These are phyloP conservation scores for Lacanobia oleracea DNA, from an alignment of 2,888 invertebrate species.

Conservation along the genomic window DNA sequence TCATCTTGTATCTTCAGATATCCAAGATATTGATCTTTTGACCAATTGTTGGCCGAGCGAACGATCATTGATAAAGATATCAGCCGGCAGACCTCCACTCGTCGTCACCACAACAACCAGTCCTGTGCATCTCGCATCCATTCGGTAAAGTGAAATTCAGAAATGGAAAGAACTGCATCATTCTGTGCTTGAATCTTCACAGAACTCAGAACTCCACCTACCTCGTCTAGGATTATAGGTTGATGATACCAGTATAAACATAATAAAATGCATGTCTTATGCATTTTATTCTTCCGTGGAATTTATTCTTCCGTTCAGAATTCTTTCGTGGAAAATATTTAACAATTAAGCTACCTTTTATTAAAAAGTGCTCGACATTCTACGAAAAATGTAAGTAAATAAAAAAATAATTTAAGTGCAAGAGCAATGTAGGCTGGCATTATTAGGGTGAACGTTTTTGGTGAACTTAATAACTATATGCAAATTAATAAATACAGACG, in stretches of 20 bases:
- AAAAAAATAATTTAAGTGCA: conserved; percentile 18
- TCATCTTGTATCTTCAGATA: too few species aligned
- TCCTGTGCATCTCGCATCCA: too few species aligned
- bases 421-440: background rate
- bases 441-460: background rate
- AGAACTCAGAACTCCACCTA: background rate
- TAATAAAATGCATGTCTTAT: too few species aligned
- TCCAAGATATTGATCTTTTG: too few species aligned
- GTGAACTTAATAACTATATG: background rate
- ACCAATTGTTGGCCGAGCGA: too few species aligned
- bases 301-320: too few species aligned
- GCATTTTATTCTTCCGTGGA: too few species aligned
- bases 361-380: conserved; percentile 6
- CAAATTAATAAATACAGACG: conserved; percentile 36
- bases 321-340: background rate
- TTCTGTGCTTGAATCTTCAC: background rate
- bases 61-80: too few species aligned
- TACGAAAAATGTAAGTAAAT: background rate
- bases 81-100: too few species aligned
- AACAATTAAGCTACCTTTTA: background rate
- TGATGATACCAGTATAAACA: background rate
- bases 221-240: background rate
- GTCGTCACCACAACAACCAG: too few species aligned
- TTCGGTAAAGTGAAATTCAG: too few species aligned
- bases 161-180: too few species aligned